Conservation (phyloP, 2,888 invertebrate species). For the Ferdinandea cuprea region DNA sequence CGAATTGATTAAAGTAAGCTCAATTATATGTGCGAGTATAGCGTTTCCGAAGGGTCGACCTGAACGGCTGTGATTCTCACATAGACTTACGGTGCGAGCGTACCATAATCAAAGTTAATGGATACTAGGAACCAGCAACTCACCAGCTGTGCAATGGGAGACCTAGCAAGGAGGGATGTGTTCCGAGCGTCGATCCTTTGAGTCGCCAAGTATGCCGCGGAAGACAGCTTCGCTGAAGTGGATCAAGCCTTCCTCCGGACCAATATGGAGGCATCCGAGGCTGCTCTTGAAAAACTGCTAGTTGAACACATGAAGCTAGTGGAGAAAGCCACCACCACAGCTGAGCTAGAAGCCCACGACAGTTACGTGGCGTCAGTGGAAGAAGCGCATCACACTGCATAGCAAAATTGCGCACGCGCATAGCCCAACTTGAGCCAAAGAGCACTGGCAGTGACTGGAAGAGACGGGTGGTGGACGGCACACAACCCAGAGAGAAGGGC, state of each 20-base stretch:
- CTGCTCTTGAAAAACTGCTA: conserved; percentile 5
- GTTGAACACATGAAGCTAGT: conserved; percentile 11
- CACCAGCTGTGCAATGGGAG: conserved; percentile 28
- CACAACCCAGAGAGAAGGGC: no score
- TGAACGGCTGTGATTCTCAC: conserved; percentile 2
- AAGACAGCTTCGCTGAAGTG: no score
- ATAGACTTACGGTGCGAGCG: conserved; percentile 15
- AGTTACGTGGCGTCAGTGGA: background rate
- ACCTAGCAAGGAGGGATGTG: background rate
- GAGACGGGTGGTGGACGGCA: background rate
- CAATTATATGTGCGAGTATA: no score
- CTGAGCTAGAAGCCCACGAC: conserved; percentile 1
- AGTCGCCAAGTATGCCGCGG: background rate
- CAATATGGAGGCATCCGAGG: background rate
- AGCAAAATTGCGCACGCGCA: background rate
- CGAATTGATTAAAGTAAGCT: no score
- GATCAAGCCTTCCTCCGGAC: conserved; percentile 2
- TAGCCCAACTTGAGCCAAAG: no score
- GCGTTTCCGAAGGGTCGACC: conserved; percentile 46
- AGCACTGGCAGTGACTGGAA: no score
- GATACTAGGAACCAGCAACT: no score
- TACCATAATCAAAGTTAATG: background rate
- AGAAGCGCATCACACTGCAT: background rate
- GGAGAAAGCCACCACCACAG: background rate
- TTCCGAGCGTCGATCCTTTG: background rate